phyloP scores from a whole-genome alignment of 2,888 invertebrate species.

The Bhutanitis thaidina region DNA sequence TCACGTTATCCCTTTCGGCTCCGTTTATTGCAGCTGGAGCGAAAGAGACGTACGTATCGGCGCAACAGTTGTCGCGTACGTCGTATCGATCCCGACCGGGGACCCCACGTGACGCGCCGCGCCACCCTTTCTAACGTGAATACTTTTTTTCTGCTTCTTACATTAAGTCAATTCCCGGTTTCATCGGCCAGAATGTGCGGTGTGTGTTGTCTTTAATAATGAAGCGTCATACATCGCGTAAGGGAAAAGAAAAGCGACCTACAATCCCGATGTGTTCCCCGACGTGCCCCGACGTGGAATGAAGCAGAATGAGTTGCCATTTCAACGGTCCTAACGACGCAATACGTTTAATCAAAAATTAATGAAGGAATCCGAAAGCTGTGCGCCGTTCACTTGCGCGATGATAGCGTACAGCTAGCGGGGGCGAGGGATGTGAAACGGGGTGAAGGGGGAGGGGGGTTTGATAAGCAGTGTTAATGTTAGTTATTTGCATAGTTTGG shows the following conservation, averaged over 20 bases:
- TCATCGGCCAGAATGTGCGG: neutral
- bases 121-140: conserved; percentile 24
- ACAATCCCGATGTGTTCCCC: conserved; percentile 44
- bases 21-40: conserved; percentile 21
- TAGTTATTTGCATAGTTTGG: neutral
- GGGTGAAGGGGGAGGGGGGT: no score
- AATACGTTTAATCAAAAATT: conserved; percentile 28
- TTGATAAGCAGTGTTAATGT: neutral
- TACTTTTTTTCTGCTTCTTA: conserved; percentile 13
- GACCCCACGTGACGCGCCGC: conserved; percentile 59
- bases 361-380: conserved; percentile 15
- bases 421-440: neutral
- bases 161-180: conserved; percentile 7
- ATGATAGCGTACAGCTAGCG: neutral
- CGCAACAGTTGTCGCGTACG: conserved; percentile 73
- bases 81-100: conserved; percentile 58
- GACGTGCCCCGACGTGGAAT: conserved; percentile 42
- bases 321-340: conserved; percentile 29
- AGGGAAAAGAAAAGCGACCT: neutral
- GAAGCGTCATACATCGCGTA: conserved; percentile 19
- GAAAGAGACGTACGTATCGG: conserved; percentile 42
- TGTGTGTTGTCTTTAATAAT: neutral
- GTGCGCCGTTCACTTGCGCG: conserved; percentile 1
- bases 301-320: conserved; percentile 42
- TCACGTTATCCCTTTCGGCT: conserved; percentile 37